These are phyloP conservation scores for Parazoanthus swiftii DNA, from an alignment of 92 coral and sea anemone genomes.

Conservation along the genomic window DNA sequence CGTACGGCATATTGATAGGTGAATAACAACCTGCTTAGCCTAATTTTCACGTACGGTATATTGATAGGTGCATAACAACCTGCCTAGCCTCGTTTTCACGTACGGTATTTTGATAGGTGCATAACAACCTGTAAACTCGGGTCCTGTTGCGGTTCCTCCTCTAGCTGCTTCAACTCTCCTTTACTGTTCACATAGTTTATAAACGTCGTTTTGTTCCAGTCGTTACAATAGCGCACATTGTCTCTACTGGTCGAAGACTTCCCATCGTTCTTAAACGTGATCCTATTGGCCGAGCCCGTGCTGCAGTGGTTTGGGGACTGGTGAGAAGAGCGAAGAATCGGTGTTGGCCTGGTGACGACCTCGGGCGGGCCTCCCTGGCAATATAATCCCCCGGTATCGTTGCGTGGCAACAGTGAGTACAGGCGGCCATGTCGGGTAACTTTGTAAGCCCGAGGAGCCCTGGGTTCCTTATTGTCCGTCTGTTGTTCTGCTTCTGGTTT, in stretches of 20 bases:
- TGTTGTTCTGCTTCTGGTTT: slow-evolving; percentile 27
- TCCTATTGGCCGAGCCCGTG: slow-evolving; percentile 48
- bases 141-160: slow-evolving; percentile 53
- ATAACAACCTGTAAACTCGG: slow-evolving; percentile 51
- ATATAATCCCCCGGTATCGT: slow-evolving; percentile 28
- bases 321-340: slow-evolving; percentile 54
- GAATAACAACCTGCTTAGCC: slow-evolving; percentile 44
- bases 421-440: slow-evolving; percentile 59
- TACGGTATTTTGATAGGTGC: not conserved
- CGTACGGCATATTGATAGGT: not conserved
- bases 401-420: slow-evolving; percentile 58
- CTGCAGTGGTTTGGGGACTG: slow-evolving; percentile 42
- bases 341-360: slow-evolving; percentile 60
- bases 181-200: slow-evolving; percentile 76
- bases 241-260: slow-evolving; percentile 23
- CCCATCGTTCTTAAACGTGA: slow-evolving; percentile 52
- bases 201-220: slow-evolving; percentile 77
- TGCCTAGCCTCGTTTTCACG: too few species aligned
- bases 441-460: slow-evolving; percentile 45
- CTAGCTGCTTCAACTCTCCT: slow-evolving; percentile 47
- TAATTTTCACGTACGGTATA: too few species aligned
- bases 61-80: slow-evolving; percentile 30
- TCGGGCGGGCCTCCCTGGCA: slow-evolving; percentile 34
- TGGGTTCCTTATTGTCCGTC: slow-evolving; percentile 9
- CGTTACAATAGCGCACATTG: slow-evolving; percentile 70